Percentiles rank a stretch among this genome's conserved stretches.
Conservation (phyloP, 2,888 invertebrate genomes). For the Syrista parreyssii region DNA sequence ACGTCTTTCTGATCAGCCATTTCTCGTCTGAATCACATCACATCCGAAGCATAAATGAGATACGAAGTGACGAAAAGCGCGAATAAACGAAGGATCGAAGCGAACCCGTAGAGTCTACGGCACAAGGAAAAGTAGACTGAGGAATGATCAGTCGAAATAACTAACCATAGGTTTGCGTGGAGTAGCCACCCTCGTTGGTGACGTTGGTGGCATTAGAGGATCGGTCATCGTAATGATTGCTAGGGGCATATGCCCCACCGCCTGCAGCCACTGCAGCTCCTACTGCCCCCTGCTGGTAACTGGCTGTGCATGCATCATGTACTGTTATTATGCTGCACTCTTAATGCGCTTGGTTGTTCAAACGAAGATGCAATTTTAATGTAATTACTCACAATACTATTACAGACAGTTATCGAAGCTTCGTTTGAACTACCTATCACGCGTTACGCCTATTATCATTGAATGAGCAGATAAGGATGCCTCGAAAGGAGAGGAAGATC, state of each 20-base stretch:
- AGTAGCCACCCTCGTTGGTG: constrained; percentile 56
- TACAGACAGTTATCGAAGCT: too few species aligned
- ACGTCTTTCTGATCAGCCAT: constrained; percentile 1
- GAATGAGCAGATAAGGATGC: too few species aligned
- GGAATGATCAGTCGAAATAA: constrained; percentile 32
- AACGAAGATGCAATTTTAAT: neutral
- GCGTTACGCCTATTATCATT: too few species aligned
- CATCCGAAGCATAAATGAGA: constrained; percentile 22
- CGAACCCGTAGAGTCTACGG: neutral
- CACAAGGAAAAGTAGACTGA: constrained; percentile 22
- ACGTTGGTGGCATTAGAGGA: constrained; percentile 54
- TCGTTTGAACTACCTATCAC: too few species aligned
- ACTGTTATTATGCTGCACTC: constrained; percentile 12
- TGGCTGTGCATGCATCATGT: constrained; percentile 48
- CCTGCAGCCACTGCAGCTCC: constrained; percentile 44
- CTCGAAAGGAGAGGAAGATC: too few species aligned
- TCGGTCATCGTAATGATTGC: constrained; percentile 55
- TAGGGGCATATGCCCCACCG: constrained; percentile 52
- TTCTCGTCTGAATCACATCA: constrained; percentile 42
- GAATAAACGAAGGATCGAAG: too few species aligned
- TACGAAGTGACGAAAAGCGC: too few species aligned
- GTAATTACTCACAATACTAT: too few species aligned
- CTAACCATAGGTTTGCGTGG: constrained; percentile 60
- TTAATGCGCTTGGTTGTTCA: neutral
- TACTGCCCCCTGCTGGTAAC: constrained; percentile 59